Evolutionary conservation across 2,113 vertebrate genomes (phyloP).

Genomic region (Pelmatolapia mariae): DNA sequence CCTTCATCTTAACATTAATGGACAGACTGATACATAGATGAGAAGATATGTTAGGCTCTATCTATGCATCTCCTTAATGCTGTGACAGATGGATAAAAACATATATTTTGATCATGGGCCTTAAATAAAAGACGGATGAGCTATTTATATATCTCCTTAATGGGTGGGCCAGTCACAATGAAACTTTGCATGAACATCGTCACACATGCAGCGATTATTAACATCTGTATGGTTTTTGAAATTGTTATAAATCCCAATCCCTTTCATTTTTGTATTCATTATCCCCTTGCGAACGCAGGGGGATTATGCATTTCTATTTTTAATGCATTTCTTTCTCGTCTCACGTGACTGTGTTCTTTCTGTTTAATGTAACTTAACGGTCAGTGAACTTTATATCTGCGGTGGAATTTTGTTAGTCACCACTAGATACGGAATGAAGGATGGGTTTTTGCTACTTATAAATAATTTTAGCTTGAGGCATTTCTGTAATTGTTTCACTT

Average conservation of each 20-base stretch:
- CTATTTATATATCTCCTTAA: background rate
- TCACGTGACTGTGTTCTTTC: background rate
- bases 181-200: rapidly evolving
- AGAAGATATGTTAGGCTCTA: background rate
- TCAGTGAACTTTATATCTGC: background rate
- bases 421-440: background rate
- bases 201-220: background rate
- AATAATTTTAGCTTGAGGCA: background rate
- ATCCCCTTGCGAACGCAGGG: background rate
- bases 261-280: background rate
- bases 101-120: background rate
- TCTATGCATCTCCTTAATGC: background rate
- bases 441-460: background rate
- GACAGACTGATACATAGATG: background rate
- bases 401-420: background rate
- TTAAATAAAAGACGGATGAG: background rate
- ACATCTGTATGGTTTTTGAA: background rate
- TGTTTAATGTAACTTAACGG: background rate
- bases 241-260: background rate
- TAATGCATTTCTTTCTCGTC: background rate
- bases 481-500: background rate
- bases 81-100: background rate
- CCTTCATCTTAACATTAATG: background rate
- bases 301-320: background rate
- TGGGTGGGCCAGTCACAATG: background rate